phyloP scores from a whole-genome alignment of 2,888 invertebrate species.

The Trachelus stipa region DNA sequence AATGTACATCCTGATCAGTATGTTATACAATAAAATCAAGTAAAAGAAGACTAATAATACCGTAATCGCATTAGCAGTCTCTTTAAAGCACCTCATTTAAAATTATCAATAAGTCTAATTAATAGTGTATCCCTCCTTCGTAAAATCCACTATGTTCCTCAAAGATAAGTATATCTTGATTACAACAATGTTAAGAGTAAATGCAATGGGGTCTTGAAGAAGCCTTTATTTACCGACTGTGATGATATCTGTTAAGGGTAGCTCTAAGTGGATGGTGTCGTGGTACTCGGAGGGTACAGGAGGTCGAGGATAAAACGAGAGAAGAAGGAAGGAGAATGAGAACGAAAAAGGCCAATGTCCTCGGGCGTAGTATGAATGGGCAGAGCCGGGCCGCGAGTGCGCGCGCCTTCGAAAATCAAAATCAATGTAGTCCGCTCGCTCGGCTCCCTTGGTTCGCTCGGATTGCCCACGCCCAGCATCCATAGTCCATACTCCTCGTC shows the following conservation, averaged over 20 bases:
- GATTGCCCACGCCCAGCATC: constrained; percentile 52
- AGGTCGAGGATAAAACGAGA: background rate
- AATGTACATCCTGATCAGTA: background rate
- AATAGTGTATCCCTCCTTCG: too few species aligned
- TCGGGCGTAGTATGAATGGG: constrained; percentile 45
- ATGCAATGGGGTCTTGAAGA: background rate
- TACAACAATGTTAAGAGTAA: background rate
- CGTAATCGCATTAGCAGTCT: background rate
- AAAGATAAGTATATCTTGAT: background rate
- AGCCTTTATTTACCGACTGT: background rate
- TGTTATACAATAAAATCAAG: background rate
- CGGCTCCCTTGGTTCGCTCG: constrained; percentile 38
- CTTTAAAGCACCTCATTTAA: background rate
- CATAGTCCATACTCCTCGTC: constrained; percentile 4
- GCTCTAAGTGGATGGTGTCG: background rate
- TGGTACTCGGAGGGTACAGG: background rate
- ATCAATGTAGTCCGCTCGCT: constrained; percentile 54
- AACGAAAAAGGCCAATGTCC: constrained; percentile 30
- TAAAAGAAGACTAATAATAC: background rate
- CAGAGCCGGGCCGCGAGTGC: constrained; percentile 41
- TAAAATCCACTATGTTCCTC: background rate
- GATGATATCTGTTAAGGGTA: background rate
- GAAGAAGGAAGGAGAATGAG: background rate
- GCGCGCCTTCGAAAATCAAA: constrained; percentile 62
- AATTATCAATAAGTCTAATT: background rate